A percentile compares a stretch with the other conserved stretches of the same genome.
Evolutionary conservation across 1,140 invertebrate genomes (phyloP).

Genomic region (Aradophagus sp.): DNA sequence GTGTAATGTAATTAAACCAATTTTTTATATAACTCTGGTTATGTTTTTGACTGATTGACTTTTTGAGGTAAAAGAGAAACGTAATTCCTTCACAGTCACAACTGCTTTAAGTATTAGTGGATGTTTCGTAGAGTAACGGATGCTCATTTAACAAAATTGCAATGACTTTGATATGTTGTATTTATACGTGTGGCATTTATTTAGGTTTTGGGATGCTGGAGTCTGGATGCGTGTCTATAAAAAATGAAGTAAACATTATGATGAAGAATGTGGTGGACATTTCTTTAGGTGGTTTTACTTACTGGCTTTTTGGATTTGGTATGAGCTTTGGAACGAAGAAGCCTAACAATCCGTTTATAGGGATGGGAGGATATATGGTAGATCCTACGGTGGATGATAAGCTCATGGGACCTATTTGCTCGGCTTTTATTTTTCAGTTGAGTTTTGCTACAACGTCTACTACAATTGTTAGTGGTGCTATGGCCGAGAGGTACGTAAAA

Average conservation of each 20-base stretch:
- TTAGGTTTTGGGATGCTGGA: constrained; percentile 93
- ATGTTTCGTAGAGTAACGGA: no score
- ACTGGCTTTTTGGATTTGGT: constrained; percentile 96
- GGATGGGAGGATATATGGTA: constrained; percentile 79
- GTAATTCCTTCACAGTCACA: no score
- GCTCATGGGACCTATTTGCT: constrained; percentile 85
- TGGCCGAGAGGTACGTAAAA: constrained; percentile 84
- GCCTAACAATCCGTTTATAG: constrained; percentile 84
- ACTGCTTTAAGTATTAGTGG: no score
- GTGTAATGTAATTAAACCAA: no score
- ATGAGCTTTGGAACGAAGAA: constrained; percentile 88
- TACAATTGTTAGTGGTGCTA: constrained; percentile 92
- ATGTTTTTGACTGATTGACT: no score
- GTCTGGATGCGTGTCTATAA: constrained; percentile 92
- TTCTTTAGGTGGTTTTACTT: constrained; percentile 92
- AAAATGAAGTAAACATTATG: constrained; percentile 98
- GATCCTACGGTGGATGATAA: constrained; percentile 81
- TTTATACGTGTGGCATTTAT: no score
- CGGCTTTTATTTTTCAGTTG: constrained; percentile 90
- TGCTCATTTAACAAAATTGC: no score
- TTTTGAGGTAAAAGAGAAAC: no score
- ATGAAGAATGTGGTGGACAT: constrained; percentile 97
- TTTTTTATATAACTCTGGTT: no score
- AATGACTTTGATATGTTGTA: no score
- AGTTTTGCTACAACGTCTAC: constrained; percentile 94